Base-by-base conservation (phyloP, 2,888 invertebrate species). In the Drosophila quasianomalipes region DNA sequence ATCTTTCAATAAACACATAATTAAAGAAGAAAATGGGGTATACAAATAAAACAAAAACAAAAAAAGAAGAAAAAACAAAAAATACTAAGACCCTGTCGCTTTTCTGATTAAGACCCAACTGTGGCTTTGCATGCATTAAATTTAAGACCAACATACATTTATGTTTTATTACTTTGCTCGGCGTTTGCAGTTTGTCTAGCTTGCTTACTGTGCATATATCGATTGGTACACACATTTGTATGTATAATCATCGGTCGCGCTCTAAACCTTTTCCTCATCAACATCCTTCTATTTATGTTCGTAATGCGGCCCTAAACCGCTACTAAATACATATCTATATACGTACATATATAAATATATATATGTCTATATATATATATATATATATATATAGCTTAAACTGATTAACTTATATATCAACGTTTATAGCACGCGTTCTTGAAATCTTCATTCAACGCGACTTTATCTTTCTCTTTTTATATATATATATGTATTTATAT, bases 361-460 rank as follows among this genome's bases (percentile, higher is more conserved):
- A 66, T 69, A 70, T 72, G 53, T 57, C 59, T 57, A 49, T 54
- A 54, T 53, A 68, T 52, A 55, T 67, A 35, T 53, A 52, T 59
- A 52, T 44, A 44, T 61, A 52, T 62, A 51, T 60, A 62, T 67
- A 87, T 74, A 82, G 74, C 77, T 80, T 87, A 84, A 77, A 79
- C 76, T 89, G 66, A 76, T 77, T 79, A 81, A 80, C 90, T 86
- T 85, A 87, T 68, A 61, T 82, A 84, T 85, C 80, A 89, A 89
- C 80, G 82, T 79, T 78, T 89, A 84, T 77, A 85, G 88, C 82
- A 70, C 77, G 87, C 78, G 70, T 70, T 77, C 52, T 76, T 79
- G 66, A 73, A 78, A 81, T 78, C 74, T 71, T 69, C 69, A 65
- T 84, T 76, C 47, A 72, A 83, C 84, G 84, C 84, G 76, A 64